Evolutionary conservation across 2,113 vertebrate species (phyloP), one percentile per base, ranked within the genome.

Genomic region (Pomatostomus ruficeps): DNA sequence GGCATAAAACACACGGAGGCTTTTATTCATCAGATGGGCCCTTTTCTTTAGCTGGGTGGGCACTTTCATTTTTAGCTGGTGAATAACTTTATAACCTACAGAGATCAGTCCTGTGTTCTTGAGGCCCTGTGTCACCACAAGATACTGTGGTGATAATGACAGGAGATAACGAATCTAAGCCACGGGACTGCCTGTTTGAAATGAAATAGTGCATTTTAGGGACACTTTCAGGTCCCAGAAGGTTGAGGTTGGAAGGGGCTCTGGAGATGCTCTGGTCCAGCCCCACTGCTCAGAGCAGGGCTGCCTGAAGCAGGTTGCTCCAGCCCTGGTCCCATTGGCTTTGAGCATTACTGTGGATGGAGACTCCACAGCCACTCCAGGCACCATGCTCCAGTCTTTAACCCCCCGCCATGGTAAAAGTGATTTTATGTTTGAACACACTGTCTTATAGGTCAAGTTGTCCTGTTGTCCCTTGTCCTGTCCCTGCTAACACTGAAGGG

Each of bases 51-150:
- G 23, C 7, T 23, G 19, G 7, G 24, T 24, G 23, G 8, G 42
- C 24, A 35, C 36, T 82, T 72, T 57, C 14, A 1, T 36, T 85
- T 66, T 49, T 33, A 90, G 43, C 49, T 73, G 45, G 21, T 49
- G 42, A 33, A 2, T 8, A 3, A 6, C 5, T 23, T 31, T 72
- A 55, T 70, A 51, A 12, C 0, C 0, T 23, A 3, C 21, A 13
- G 2, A 2, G 15, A 15, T 76, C 35, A 70, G 26, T 9, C 35
- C n/a, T 42, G 57, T 72, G 23, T 45, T 88, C 29, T 55, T 15
- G 36, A 51, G 67, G 57, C 33, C 20, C 36, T 3, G 3, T 13
- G 46, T 33, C 31, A 21, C 40, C 42, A 35, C 1, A 6, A 35
- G 63, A 21, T 16, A 8, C 55, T 23, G 29, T 15, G 25, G 33